phyloP scores from a whole-genome alignment of 2,113 vertebrate species.

The Gobio gobio region DNA sequence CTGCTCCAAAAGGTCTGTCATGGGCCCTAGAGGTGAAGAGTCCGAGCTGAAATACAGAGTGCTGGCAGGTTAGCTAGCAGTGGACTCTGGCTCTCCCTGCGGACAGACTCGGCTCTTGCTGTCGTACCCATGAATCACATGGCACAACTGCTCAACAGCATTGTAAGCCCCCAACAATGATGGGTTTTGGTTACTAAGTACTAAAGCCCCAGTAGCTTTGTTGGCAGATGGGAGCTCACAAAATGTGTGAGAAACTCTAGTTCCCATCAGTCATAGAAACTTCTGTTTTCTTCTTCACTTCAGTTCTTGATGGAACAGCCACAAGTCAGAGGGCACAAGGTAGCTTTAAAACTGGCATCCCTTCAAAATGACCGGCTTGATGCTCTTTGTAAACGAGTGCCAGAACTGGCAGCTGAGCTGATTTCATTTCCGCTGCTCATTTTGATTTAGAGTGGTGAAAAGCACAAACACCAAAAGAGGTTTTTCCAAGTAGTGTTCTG shows the following conservation, averaged over 20 bases:
- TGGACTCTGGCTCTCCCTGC: constrained; percentile 37
- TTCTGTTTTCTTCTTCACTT: neutral
- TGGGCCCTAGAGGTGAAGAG: constrained; percentile 27
- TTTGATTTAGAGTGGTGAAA: constrained; percentile 16
- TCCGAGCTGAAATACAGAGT: constrained; percentile 60
- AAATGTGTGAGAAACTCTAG: constrained; percentile 42
- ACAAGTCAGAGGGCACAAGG: neutral
- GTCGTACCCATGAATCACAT: constrained; percentile 56
- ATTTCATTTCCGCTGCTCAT: constrained; percentile 45
- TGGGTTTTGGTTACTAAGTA: constrained; percentile 55
- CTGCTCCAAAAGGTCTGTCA: constrained; percentile 57
- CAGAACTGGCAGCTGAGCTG: constrained; percentile 20
- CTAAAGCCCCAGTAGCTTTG: constrained; percentile 58
- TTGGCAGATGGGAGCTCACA: constrained; percentile 43
- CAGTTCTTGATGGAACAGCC: constrained; percentile 1
- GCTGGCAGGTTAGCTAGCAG: constrained; percentile 35
- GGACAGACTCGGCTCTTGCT: constrained; percentile 32
- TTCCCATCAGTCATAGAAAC: constrained; percentile 30
- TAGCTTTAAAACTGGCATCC: constrained; percentile 26
- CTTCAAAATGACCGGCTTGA: neutral
- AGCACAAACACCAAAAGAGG: neutral
- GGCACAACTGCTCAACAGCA: constrained; percentile 47
- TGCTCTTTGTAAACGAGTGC: constrained; percentile 3
- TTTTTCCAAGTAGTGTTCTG: neutral
- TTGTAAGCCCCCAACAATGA: constrained; percentile 63